Evolutionary conservation across 2,888 invertebrate species (phyloP), one percentile per base, ranked within the genome.

Genomic region (Hyalella azteca): DNA sequence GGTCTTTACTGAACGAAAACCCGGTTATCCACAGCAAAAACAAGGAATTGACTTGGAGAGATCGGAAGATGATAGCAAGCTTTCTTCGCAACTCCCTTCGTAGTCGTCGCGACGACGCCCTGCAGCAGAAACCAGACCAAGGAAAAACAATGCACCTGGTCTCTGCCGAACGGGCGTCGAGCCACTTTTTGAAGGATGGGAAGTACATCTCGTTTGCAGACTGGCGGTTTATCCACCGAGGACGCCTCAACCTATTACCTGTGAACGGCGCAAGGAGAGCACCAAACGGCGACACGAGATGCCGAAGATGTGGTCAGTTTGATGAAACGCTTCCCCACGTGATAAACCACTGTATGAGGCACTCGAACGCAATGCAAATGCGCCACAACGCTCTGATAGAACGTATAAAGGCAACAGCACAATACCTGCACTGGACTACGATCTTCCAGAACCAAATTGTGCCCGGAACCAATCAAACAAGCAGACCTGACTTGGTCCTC

Each of bases 201-300:
- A 49, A 49, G 15, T 49, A 49, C n/a, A 19, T 15, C 13, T 19
- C 49, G 1, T 49, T 49, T 22, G 86, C 86, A 9, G 88, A 88
- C 80, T 88, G 88, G 87, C 85, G 88, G 4, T 88, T 88, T 79
- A 85, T 88, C 22, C 87, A 88, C 84, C 80, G 85, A 7, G 85
- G 84, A 13, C 66, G 85, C 2, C 84, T 85, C 29, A 83, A 85
- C 81, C 77, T 86, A 2, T 82, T 88, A 0, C 87, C 87, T 0
- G 85, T 85, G 22, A 85, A 84, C 41, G 85, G 80, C 3, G 81
- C 79, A 11, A 22, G 75, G 0, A 76, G 48, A 29, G 54, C 59
- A 77, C 19, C 49, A 7, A 22, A 26, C 11, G 45, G 15, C 9
- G 75, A 78, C 26, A 60, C 78, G 73, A 26, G 36, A 0, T 87